These are phyloP conservation scores for Drosophila cyrtoloma DNA, from an alignment of 2,888 invertebrate genomes.

Conservation along the genomic window DNA sequence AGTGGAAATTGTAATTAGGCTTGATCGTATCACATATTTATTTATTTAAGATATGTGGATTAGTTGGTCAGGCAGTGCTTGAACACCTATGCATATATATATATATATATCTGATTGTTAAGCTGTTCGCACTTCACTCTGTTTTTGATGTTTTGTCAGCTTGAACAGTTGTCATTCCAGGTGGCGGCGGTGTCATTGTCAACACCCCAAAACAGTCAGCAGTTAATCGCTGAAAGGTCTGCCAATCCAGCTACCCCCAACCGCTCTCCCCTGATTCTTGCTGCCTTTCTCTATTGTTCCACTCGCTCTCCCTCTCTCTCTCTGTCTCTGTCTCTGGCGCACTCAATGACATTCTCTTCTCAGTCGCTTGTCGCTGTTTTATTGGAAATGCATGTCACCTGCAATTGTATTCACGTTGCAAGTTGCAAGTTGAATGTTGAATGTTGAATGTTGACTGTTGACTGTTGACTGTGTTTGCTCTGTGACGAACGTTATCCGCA, in stretches of 20 bases:
- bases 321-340: not conserved
- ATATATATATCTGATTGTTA: not conserved
- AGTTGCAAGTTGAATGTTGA: conserved; percentile 21
- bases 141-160: not conserved
- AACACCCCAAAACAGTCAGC: conserved; percentile 31
- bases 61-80: conserved; percentile 2
- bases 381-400: conserved; percentile 69
- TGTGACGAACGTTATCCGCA: conserved; percentile 38
- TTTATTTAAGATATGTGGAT: not conserved
- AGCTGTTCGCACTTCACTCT: not conserved
- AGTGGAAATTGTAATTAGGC: not conserved
- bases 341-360: conserved; percentile 45
- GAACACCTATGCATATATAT: not conserved
- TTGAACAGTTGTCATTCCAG: conserved; percentile 20
- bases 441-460: conserved; percentile 18
- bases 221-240: conserved; percentile 71
- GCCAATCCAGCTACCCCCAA: conserved; percentile 32
- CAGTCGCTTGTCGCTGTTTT: conserved; percentile 33
- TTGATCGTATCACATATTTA: not conserved
- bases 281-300: conserved; percentile 41
- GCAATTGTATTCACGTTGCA: conserved; percentile 45
- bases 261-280: conserved; percentile 7
- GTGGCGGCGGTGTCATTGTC: conserved; percentile 25
- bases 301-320: conserved; percentile 4
- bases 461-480: conserved; percentile 12